Base-by-base conservation (phyloP, 2,888 invertebrate genomes). In the Cantharis flavilabris region DNA sequence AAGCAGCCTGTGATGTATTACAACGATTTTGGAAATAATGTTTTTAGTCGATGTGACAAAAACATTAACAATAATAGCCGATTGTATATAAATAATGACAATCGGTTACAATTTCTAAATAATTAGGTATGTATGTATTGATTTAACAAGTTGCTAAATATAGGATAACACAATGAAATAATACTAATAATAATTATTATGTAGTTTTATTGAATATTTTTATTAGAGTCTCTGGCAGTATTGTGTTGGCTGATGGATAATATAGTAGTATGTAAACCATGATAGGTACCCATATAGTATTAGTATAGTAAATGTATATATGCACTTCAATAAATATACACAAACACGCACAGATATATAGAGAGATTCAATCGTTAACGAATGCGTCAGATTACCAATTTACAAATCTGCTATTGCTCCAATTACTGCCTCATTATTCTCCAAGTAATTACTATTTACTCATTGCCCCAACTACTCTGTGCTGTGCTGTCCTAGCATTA, bases 361-460 rank as follows among this genome's bases (percentile, higher is more conserved):
- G 49, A 49, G 49, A 73, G 72, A 72, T 76, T 74, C 79, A 79
- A 79, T 79, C 79, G 74, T 83, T 86, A 87, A 88, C 86, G 87
- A 88, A 87, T 87, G 88, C 87, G 86, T 87, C 86, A 87, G 88
- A 88, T 88, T 88, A 88, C 88, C 87, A 88, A 88, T 88, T 88
- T 88, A 87, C 88, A 87, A 88, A 88, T 88, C 88, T 87, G 87
- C 87, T 86, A 87, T 88, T 87, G 86, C 87, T 86, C 87, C 88
- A 88, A 89, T 88, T 88, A 88, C 88, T 84, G 85, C 85, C 88
- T 88, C 88, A 88, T 88, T 88, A 88, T 88, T 87, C 85, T 84
- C 86, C 86, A 88, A 88, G 87, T 88, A 88, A 88, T 88, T 88
- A 88, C 87, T 84, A 86, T 86, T 86, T 84, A 84, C 81, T 33